phyloP scores from a whole-genome alignment of 1,140 invertebrate genomes.

The Neodiprion virginianus region DNA sequence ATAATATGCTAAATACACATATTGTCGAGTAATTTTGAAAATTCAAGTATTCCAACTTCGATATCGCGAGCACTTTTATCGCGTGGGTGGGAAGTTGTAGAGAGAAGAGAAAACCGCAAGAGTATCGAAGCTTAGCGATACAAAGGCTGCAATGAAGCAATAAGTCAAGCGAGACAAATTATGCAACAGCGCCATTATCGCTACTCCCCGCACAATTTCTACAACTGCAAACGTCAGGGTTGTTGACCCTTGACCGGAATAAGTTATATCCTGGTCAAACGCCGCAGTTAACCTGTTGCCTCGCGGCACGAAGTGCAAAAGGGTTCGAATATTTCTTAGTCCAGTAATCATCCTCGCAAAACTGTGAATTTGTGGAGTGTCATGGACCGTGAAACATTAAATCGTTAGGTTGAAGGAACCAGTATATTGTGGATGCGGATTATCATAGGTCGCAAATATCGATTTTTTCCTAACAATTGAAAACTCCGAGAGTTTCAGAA shows the following conservation, averaged over 20 bases:
- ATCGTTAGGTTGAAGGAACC: background rate
- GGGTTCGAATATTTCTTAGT: background rate
- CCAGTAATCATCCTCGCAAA: background rate
- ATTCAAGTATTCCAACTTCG: too few species aligned
- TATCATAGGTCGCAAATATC: too few species aligned
- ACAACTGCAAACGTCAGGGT: background rate
- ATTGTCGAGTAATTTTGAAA: too few species aligned
- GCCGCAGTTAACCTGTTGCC: background rate
- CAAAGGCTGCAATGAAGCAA: background rate
- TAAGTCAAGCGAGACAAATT: background rate
- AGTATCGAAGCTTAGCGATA: background rate
- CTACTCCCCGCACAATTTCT: background rate
- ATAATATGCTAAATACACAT: too few species aligned
- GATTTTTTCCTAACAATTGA: too few species aligned
- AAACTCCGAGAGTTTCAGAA: too few species aligned
- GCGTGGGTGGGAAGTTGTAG: too few species aligned
- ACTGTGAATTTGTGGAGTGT: background rate
- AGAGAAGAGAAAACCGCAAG: too few species aligned
- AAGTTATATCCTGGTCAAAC: background rate
- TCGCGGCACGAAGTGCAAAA: background rate
- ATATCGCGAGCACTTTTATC: too few species aligned
- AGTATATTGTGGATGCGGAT: too few species aligned
- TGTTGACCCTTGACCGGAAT: background rate
- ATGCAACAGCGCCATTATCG: background rate
- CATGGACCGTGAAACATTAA: background rate